Percentiles rank a stretch among this genome's conserved stretches.
Conservation (phyloP, 2,797 vertebrate species). For the Bovichtus variegatus region DNA sequence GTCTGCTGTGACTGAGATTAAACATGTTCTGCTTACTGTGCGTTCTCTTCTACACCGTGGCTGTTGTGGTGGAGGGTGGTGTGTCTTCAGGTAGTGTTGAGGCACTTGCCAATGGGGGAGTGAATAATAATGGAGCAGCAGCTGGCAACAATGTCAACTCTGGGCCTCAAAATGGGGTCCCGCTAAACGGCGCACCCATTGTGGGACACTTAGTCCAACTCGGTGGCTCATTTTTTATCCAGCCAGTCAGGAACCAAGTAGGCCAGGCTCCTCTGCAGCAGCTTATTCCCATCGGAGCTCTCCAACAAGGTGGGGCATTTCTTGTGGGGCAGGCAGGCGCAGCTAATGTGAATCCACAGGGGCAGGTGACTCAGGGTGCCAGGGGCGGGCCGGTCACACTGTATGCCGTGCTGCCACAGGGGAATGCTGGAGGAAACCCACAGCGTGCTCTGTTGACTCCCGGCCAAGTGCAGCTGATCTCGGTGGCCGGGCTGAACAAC, state of each 20-base stretch:
- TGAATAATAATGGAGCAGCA: slow-evolving; percentile 63
- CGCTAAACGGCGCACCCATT: slow-evolving; percentile 58
- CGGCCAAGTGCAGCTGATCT: slow-evolving; percentile 69
- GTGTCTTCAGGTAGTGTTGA: slow-evolving; percentile 79
- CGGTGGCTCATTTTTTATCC: slow-evolving; percentile 71
- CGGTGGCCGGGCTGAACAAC: slow-evolving; percentile 46
- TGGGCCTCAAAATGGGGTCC: slow-evolving; percentile 64
- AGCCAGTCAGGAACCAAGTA: slow-evolving; percentile 66
- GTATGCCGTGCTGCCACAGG: slow-evolving; percentile 71
- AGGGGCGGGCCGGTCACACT: slow-evolving; percentile 49
- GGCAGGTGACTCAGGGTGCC: slow-evolving; percentile 51
- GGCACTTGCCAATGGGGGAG: slow-evolving; percentile 57
- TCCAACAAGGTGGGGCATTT: slow-evolving; percentile 63
- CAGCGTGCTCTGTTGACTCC: slow-evolving; percentile 57
- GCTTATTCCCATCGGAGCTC: slow-evolving; percentile 58
- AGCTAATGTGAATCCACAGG: slow-evolving; percentile 53
- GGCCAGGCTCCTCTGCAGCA: slow-evolving; percentile 57
- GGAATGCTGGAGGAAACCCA: slow-evolving; percentile 49
- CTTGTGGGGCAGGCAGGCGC: slow-evolving; percentile 55
- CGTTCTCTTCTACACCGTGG: slow-evolving; percentile 68
- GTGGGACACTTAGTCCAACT: slow-evolving; percentile 70
- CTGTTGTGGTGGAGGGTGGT: slow-evolving; percentile 69
- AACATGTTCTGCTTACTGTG: slow-evolving; percentile 77
- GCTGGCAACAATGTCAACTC: slow-evolving; percentile 66
- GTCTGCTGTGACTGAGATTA: slow-evolving; percentile 36